Percentiles rank a stretch among this genome's conserved stretches.
Conservation (phyloP, 2,888 invertebrate species). For the Endotricha flammealis region DNA sequence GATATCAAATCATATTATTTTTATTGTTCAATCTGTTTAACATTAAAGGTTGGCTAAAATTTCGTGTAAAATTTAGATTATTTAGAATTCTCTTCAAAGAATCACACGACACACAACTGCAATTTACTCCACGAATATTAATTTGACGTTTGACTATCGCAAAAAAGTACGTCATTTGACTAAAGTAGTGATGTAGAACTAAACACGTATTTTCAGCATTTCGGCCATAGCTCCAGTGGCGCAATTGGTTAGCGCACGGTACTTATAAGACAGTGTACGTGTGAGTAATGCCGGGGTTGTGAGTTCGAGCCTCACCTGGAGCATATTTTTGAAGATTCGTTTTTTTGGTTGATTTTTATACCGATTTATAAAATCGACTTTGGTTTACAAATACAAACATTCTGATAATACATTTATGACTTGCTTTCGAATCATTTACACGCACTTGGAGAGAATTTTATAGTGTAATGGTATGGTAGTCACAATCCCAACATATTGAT, state of each 20-base stretch:
- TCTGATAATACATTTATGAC: no score
- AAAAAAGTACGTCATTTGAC: conserved; percentile 55
- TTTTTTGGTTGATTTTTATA: neutral
- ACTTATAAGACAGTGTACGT: conserved; percentile 98
- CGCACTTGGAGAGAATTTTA: no score
- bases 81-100: conserved; percentile 22
- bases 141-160: conserved; percentile 44
- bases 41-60: neutral
- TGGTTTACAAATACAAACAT: no score
- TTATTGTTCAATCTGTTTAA: neutral
- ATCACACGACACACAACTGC: conserved; percentile 20
- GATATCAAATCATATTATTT: conserved; percentile 7
- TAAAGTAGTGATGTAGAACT: conserved; percentile 28
- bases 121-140: conserved; percentile 24
- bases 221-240: conserved; percentile 92
- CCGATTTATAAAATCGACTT: no score
- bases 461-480: no score
- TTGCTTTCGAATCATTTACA: no score
- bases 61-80: conserved; percentile 8
- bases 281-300: conserved; percentile 99
- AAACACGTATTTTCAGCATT: conserved; percentile 36
- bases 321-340: conserved; percentile 77
- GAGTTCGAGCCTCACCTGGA: conserved; percentile 99
- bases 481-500: no score
- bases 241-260: conserved; percentile 99